Conservation (phyloP, 2,888 invertebrate genomes). For the Orchestes rusci region DNA sequence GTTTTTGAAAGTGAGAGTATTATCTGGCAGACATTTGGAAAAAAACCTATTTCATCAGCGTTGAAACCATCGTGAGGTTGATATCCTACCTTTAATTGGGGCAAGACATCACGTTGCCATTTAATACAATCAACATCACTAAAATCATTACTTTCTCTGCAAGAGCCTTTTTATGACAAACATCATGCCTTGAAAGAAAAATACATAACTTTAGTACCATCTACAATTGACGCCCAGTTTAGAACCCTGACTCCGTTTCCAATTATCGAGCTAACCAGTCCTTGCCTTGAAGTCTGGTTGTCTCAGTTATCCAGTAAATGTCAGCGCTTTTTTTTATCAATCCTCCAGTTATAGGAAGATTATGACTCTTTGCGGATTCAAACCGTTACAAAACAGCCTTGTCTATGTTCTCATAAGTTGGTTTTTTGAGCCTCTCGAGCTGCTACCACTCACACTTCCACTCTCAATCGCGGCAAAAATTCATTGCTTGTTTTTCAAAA, state of each 20-base stretch:
- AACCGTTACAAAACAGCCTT: no score
- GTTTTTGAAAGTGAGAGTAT: slow-evolving; percentile 4
- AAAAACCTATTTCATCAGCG: slow-evolving; percentile 10
- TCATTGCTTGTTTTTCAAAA: not conserved
- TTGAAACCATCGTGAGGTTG: slow-evolving; percentile 2
- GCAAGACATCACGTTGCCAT: slow-evolving; percentile 7
- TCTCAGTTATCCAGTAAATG: no score
- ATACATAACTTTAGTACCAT: no score
- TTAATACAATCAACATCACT: slow-evolving; percentile 8
- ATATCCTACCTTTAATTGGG: slow-evolving; percentile 1
- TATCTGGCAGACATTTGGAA: slow-evolving; percentile 3
- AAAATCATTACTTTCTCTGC: slow-evolving; percentile 6
- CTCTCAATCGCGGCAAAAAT: slow-evolving; percentile 1
- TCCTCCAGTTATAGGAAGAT: no score
- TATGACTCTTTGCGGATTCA: no score
- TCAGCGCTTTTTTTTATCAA: no score
- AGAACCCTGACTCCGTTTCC: no score
- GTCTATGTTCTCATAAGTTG: no score
- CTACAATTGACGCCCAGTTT: no score
- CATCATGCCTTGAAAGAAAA: not conserved
- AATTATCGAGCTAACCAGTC: no score
- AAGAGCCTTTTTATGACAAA: slow-evolving; percentile 7
- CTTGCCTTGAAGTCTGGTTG: no score
- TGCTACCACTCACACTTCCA: not conserved
- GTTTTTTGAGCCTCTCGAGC: no score